Evolutionary conservation across 2,888 invertebrate genomes (phyloP).

Genomic region (Myopa tessellatipennis): DNA sequence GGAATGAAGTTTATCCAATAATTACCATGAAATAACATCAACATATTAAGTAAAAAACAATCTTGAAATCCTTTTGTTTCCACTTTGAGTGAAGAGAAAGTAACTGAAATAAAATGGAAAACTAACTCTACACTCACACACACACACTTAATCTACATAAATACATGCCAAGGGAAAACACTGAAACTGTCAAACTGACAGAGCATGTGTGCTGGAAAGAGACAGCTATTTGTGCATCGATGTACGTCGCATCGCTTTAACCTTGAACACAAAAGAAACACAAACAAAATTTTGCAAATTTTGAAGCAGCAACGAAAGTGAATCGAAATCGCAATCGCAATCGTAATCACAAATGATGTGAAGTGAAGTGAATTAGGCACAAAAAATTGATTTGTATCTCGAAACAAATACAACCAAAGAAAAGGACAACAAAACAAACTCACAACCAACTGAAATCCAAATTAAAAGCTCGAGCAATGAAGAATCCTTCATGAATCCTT

Average conservation of each 20-base stretch:
- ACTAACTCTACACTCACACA: neutral
- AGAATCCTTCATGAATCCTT: neutral
- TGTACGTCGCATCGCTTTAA: conserved; percentile 13
- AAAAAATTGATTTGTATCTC: neutral
- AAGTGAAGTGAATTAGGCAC: neutral
- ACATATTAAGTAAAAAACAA: neutral
- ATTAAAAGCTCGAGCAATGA: too few species aligned
- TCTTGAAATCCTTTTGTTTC: neutral
- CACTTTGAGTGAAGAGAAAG: neutral
- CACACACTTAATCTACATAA: neutral
- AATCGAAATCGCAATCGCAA: neutral
- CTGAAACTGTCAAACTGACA: conserved; percentile 11
- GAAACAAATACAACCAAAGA: neutral
- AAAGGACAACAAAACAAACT: neutral
- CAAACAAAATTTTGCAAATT: conserved; percentile 41
- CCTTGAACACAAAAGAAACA: conserved; percentile 28
- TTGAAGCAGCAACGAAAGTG: conserved; percentile 37
- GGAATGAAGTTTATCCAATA: neutral
- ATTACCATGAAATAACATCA: neutral
- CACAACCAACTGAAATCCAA: too few species aligned
- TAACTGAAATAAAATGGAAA: conserved; percentile 7
- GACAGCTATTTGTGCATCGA: conserved; percentile 12
- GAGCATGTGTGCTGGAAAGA: neutral
- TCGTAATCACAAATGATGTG: neutral
- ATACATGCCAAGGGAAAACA: neutral